Evolutionary conservation across 1,140 invertebrate genomes (phyloP).

Genomic region (Apis florea): DNA sequence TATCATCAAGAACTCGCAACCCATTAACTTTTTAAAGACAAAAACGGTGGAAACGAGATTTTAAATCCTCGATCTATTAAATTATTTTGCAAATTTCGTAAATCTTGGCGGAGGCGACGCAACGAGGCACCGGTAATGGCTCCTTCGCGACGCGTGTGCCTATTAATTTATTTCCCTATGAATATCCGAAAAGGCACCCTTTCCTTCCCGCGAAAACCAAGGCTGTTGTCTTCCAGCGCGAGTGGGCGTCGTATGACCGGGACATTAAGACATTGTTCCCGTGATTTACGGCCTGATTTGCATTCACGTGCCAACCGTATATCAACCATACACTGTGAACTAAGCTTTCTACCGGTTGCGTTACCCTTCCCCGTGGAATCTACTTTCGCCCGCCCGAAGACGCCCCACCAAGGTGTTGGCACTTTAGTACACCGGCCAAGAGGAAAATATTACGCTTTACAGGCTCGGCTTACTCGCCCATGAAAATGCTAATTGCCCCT

Average conservation of each 20-base stretch:
- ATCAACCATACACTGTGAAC: constrained; percentile 80
- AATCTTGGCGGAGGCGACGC: constrained; percentile 11
- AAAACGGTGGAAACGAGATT: background rate
- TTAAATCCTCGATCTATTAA: background rate
- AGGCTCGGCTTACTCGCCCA: too few species aligned
- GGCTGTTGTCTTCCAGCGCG: constrained; percentile 71
- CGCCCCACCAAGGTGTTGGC: constrained; percentile 29
- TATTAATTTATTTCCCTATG: constrained; percentile 78
- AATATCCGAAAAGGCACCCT: constrained; percentile 74
- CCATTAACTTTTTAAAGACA: too few species aligned
- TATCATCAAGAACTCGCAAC: too few species aligned
- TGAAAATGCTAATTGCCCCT: background rate
- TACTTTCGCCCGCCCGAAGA: constrained; percentile 33
- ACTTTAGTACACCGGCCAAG: background rate
- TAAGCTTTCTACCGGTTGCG: constrained; percentile 70
- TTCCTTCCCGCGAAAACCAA: constrained; percentile 63
- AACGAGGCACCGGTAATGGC: constrained; percentile 53
- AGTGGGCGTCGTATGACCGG: constrained; percentile 79
- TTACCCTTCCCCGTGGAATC: constrained; percentile 36
- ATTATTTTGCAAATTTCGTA: background rate
- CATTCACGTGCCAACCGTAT: constrained; percentile 80
- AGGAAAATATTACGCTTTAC: constrained; percentile 5
- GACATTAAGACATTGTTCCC: constrained; percentile 81
- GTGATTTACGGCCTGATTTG: constrained; percentile 81
- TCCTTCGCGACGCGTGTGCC: constrained; percentile 62